Evolutionary conservation across 2,113 vertebrate genomes (phyloP).

Genomic region (Thinocorus orbignyianus): DNA sequence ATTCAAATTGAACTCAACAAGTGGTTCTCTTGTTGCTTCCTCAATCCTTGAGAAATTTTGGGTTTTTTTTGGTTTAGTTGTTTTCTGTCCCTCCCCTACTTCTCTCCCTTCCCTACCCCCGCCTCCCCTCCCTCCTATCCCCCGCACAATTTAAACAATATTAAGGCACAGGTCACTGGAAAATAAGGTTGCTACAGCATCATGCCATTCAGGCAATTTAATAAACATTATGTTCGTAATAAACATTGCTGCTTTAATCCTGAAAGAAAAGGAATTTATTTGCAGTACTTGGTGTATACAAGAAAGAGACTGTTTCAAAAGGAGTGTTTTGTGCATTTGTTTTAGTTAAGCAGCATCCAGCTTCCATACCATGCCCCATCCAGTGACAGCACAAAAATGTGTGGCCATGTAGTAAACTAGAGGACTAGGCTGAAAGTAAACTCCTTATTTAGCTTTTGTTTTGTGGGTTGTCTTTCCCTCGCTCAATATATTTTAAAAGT

Average conservation of each 20-base stretch:
- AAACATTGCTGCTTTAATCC: not conserved
- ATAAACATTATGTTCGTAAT: fast-evolving
- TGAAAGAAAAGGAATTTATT: not conserved
- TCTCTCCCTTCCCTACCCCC: too few species aligned
- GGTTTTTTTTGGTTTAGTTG: not conserved
- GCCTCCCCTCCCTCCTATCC: too few species aligned
- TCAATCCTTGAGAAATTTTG: not conserved
- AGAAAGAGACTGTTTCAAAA: not conserved
- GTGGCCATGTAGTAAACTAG: not conserved
- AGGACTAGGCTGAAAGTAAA: not conserved
- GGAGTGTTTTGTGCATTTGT: not conserved
- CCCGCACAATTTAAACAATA: not conserved
- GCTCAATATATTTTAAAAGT: not conserved
- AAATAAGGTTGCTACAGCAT: not conserved
- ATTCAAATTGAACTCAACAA: not conserved
- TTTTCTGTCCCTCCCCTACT: too few species aligned
- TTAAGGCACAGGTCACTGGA: not conserved
- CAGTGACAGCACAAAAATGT: not conserved
- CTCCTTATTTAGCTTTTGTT: not conserved
- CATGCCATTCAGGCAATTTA: not conserved
- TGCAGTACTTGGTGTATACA: not conserved
- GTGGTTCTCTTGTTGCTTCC: not conserved
- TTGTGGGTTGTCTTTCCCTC: not conserved
- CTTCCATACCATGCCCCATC: not conserved
- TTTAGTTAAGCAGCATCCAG: not conserved